These are phyloP conservation scores for Serripes groenlandicus DNA, from an alignment of 2,888 invertebrate genomes.

Conservation along the genomic window DNA sequence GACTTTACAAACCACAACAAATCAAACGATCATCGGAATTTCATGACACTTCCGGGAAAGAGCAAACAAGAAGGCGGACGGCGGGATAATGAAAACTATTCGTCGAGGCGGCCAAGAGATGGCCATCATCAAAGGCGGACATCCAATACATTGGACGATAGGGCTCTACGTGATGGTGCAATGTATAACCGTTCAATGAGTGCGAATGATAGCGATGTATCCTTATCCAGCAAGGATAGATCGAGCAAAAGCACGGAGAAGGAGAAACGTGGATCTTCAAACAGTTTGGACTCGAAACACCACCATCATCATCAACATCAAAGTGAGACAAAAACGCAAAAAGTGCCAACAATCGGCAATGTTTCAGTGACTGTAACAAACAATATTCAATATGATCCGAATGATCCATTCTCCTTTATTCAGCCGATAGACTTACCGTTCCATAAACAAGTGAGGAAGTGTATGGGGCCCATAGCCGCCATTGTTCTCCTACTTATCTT, in stretches of 20 bases:
- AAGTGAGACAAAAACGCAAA: slow-evolving; percentile 30
- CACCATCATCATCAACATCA: too few species aligned
- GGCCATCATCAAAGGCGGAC: not conserved
- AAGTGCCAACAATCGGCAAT: slow-evolving; percentile 57
- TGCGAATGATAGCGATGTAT: slow-evolving; percentile 60
- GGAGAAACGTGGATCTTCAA: slow-evolving; percentile 40
- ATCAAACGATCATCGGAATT: slow-evolving; percentile 6
- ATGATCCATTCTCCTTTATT: slow-evolving; percentile 74
- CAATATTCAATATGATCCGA: slow-evolving; percentile 64
- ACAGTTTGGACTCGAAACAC: slow-evolving; percentile 44
- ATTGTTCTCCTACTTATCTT: slow-evolving; percentile 73
- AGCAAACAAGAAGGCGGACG: not conserved
- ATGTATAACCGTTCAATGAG: slow-evolving; percentile 33
- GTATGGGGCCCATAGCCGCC: slow-evolving; percentile 72
- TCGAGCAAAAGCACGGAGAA: slow-evolving; percentile 30
- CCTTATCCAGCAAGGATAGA: slow-evolving; percentile 40
- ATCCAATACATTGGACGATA: slow-evolving; percentile 13
- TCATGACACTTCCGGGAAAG: not conserved
- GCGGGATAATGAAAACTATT: not conserved
- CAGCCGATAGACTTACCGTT: slow-evolving; percentile 72
- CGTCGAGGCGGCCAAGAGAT: not conserved
- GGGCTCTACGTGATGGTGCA: slow-evolving; percentile 34
- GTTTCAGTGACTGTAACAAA: slow-evolving; percentile 66
- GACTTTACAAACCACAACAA: slow-evolving; percentile 52
- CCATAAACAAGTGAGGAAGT: slow-evolving; percentile 67